A percentile compares a stretch with the other conserved stretches of the same genome.
phyloP scores from a whole-genome alignment of 2,113 vertebrate species.

The Pelusios castaneus region DNA sequence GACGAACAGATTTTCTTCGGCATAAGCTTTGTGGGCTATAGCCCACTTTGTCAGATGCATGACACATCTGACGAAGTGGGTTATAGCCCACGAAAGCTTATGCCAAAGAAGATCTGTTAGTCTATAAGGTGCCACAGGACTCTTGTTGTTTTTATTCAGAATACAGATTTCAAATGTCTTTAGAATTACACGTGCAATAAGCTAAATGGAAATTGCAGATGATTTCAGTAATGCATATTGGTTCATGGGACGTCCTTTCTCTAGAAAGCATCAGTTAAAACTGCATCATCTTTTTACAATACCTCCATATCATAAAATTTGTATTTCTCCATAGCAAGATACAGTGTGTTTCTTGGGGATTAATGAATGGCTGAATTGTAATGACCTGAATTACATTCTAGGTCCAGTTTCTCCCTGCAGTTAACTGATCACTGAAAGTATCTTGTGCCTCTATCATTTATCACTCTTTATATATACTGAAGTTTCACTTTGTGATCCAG shows the following conservation, averaged over 20 bases:
- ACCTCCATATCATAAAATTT: neutral
- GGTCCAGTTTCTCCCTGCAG: neutral
- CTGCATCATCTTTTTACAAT: neutral
- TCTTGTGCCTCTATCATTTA: constrained; percentile 33
- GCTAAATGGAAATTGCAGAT: neutral
- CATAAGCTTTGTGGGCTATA: too few relatives aligned
- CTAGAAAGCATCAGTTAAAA: neutral
- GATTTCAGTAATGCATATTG: neutral
- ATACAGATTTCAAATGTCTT: neutral
- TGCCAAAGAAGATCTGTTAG: too few relatives aligned
- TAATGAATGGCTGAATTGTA: neutral
- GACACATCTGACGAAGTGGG: too few relatives aligned
- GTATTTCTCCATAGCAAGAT: neutral
- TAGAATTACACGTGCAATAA: neutral
- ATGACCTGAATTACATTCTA: neutral
- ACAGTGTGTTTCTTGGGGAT: neutral
- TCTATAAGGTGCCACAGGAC: too few relatives aligned
- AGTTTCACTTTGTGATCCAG: constrained; percentile 6
- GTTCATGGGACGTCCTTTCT: neutral
- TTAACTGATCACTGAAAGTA: neutral
- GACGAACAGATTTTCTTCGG: too few relatives aligned
- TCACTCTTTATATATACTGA: neutral
- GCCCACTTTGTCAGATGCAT: too few relatives aligned
- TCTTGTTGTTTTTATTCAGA: too few relatives aligned
- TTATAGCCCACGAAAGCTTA: too few relatives aligned